These are phyloP conservation scores for Atta colombica DNA, from an alignment of 1,140 invertebrate species.

Conservation along the genomic window DNA sequence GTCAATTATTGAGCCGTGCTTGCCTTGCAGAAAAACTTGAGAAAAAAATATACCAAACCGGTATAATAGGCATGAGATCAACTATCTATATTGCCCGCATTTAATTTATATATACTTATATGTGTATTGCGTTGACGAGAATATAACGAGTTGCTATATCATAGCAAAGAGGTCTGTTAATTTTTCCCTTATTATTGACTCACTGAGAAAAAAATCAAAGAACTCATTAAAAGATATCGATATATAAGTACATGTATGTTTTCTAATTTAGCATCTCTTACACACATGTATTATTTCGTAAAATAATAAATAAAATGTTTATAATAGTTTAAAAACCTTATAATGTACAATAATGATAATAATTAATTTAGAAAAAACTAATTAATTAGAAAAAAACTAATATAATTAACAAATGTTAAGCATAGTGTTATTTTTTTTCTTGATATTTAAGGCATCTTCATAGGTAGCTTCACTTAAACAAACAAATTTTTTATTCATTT, in stretches of 20 bases:
- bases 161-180: not conserved
- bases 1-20: slow-evolving; percentile 22
- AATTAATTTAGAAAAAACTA: not conserved
- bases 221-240: not conserved
- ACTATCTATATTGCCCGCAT: not conserved
- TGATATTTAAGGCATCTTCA: not conserved
- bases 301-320: not conserved
- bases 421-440: not conserved
- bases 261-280: not conserved
- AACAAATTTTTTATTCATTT: not conserved
- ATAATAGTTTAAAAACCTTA: not conserved
- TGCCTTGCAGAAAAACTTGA: not conserved
- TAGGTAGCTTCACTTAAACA: not conserved
- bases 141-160: not conserved
- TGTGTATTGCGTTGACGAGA: not conserved
- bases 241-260: not conserved
- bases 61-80: slow-evolving; percentile 34
- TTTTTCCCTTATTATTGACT: not conserved
- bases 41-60: slow-evolving; percentile 29
- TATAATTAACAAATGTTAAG: not conserved
- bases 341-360: not conserved
- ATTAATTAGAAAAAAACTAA: not conserved
- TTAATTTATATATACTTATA: slow-evolving; percentile 29
- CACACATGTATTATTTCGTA: not conserved
- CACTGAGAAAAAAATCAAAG: not conserved